Conservation (phyloP, 2,113 vertebrate species). For the Engystomops pustulosus region DNA sequence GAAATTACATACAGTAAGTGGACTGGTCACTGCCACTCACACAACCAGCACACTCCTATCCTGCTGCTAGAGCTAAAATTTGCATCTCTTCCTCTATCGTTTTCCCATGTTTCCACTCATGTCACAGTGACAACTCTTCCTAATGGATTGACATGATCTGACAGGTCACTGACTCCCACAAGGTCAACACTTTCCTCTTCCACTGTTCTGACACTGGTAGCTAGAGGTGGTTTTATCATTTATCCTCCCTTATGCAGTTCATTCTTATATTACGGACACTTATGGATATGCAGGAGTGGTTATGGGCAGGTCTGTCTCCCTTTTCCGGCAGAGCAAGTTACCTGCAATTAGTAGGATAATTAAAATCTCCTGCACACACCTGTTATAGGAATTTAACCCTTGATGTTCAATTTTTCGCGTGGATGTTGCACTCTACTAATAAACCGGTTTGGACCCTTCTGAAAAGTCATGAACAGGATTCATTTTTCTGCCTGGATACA, state of each 20-base stretch:
- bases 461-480: neutral
- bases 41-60: neutral
- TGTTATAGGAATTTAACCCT: conserved; percentile 40
- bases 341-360: conserved; percentile 50
- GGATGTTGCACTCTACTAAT: too few species aligned
- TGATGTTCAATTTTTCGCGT: neutral
- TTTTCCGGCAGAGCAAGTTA: conserved; percentile 53
- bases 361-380: conserved; percentile 42
- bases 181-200: neutral
- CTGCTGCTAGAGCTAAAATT: neutral
- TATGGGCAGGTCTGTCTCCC: neutral
- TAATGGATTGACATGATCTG: neutral
- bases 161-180: neutral
- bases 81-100: neutral
- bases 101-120: neutral
- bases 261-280: too few species aligned
- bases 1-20: neutral
- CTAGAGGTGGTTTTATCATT: too few species aligned
- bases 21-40: neutral
- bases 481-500: too few species aligned
- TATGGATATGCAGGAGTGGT: neutral
- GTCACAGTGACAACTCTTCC: neutral
- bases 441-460: neutral
- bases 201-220: neutral
- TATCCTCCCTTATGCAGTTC: too few species aligned